Evolutionary conservation across 2,113 vertebrate species (phyloP), one percentile per base, ranked within the genome.

Genomic region (Otus sunia): DNA sequence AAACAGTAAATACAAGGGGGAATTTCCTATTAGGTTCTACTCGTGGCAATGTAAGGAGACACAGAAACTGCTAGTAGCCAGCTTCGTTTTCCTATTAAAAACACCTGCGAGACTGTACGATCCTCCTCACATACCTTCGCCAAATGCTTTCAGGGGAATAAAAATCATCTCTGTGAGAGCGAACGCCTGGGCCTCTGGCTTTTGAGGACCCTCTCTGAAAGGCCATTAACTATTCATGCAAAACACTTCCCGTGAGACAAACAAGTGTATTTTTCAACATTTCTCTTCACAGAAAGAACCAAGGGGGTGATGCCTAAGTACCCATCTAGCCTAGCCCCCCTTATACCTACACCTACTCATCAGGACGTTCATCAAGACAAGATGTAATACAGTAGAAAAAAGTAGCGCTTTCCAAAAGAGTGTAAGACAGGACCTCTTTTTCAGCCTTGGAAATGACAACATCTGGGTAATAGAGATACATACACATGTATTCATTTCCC

Each of bases 1-100:
- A 96, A 97, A 95, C 88, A 97, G 76, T 34, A 84, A 78, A 95
- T 36, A 80, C 69, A 74, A 91, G 62, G 34, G 76, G 90, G 85
- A 93, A 94, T 97, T 89, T 37, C 94, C 94, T 86, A 75, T 86
- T 91, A 94, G 86, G 91, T 60, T 97, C 91, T 88, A 90, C 85
- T 95, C 30, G 39, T 3, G 1, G 92, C 79, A 86, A 37, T 32
- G 75, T 43, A 93, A 91, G 58, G 66, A 89, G 58, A 59, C 0
- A 6, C 14, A 92, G 79, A 90, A 92, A 91, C 22, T 60, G 80
- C 27, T 36, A 32, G 39, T 49, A 93, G 64, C 26, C 64, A 95
- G 87, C 59, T 95, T 85, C 4, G 0, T 49, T 86, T 94, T 94
- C 68, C 76, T 64, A 45, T 43, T 75, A 89, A 91, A 76, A 82